These are phyloP conservation scores for Pegoplata infirma DNA, from an alignment of 2,888 invertebrate species.

Conservation along the genomic window DNA sequence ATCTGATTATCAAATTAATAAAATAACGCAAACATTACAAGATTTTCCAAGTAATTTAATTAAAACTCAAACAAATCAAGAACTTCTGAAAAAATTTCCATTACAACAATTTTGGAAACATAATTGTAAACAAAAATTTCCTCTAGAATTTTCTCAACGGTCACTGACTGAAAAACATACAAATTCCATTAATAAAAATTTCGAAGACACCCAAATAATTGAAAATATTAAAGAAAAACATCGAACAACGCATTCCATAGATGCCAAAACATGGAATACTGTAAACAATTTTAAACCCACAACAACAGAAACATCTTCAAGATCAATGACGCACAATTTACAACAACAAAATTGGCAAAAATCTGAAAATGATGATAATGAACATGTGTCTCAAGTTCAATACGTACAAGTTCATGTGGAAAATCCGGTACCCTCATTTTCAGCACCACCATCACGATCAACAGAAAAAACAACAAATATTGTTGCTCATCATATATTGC, in stretches of 20 bases:
- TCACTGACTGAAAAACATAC: neutral
- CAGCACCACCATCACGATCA: conserved; percentile 51
- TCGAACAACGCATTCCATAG: neutral
- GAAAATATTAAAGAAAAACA: neutral
- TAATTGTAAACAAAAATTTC: neutral
- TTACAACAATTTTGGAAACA: neutral
- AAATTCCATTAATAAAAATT: neutral
- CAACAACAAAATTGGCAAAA: conserved; percentile 12
- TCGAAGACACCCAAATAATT: neutral
- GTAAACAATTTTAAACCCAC: conserved; percentile 5
- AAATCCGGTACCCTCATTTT: conserved; percentile 36
- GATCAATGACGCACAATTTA: conserved; percentile 32
- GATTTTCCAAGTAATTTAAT: neutral
- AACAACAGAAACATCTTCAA: neutral
- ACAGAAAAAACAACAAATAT: conserved; percentile 32
- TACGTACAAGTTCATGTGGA: conserved; percentile 41
- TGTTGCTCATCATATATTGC: conserved; percentile 33
- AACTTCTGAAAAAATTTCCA: conserved; percentile 10
- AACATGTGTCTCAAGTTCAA: conserved; percentile 56
- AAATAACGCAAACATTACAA: neutral
- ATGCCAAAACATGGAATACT: neutral
- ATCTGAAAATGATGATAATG: conserved; percentile 16
- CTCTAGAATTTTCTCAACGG: neutral
- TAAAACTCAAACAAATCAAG: neutral
- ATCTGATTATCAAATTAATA: neutral